These are phyloP conservation scores for Phacellophora camtschatica DNA, from an alignment of 30 jellyfish, hydroid and myxozoan genomes.

Conservation along the genomic window DNA sequence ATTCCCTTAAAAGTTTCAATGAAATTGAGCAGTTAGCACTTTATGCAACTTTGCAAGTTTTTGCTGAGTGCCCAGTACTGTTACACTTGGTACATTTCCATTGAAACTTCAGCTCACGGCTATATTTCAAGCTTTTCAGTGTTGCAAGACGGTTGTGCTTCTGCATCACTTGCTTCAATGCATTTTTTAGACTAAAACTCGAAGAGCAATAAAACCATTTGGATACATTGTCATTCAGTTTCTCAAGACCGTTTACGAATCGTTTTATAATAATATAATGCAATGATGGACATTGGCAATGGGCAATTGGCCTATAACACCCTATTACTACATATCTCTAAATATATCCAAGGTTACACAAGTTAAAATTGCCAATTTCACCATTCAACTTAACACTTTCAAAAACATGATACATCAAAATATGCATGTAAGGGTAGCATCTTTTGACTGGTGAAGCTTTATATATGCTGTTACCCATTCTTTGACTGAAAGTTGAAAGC, in stretches of 20 bases:
- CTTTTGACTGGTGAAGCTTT: background rate
- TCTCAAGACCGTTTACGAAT: background rate
- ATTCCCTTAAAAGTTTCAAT: background rate
- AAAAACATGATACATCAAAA: background rate
- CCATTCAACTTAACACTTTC: background rate
- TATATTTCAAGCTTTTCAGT: background rate
- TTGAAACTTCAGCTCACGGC: background rate
- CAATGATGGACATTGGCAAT: too few relatives aligned
- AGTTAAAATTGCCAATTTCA: background rate
- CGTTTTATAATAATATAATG: too few relatives aligned
- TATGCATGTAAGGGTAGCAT: constrained; percentile 14
- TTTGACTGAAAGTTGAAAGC: background rate
- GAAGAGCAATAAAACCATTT: background rate
- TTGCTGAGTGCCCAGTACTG: background rate
- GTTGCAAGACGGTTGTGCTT: background rate
- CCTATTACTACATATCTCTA: too few relatives aligned
- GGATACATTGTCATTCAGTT: background rate
- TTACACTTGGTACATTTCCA: background rate
- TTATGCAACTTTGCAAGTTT: background rate
- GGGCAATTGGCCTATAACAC: too few relatives aligned
- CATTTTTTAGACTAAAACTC: background rate
- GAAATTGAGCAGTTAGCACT: background rate
- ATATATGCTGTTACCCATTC: background rate
- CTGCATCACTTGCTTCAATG: background rate
- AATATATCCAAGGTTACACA: too few relatives aligned